phyloP scores from a whole-genome alignment of 2,113 vertebrate genomes.

The Fregetta grallaria region DNA sequence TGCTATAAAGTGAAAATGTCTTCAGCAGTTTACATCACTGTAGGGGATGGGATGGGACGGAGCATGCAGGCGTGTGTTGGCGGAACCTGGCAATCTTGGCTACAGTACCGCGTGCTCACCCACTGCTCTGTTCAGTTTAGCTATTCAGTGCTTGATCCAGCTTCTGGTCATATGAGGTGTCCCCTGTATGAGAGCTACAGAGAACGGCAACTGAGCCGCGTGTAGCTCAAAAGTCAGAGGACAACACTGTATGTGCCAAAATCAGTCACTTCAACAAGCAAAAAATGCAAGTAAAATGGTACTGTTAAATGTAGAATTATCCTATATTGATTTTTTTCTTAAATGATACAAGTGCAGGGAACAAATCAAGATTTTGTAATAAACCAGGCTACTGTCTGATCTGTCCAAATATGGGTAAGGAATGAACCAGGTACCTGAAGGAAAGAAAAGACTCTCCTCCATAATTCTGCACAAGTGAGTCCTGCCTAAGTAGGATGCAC shows the following conservation, averaged over 20 bases:
- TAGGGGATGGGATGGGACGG: not conserved
- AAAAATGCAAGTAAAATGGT: not conserved
- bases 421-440: not conserved
- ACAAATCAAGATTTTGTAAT: not conserved
- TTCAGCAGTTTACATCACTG: not conserved
- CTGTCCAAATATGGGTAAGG: not conserved
- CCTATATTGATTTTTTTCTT: not conserved
- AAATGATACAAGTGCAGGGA: not conserved
- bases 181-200: not conserved
- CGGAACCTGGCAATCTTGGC: not conserved
- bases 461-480: not conserved
- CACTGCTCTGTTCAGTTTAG: not conserved
- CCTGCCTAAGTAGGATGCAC: not conserved
- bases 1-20: not conserved
- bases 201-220: not conserved
- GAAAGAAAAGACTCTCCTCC: not conserved
- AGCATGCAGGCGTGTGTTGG: accelerated
- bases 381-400: not conserved
- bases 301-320: not conserved
- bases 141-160: not conserved
- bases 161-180: not conserved
- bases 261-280: not conserved
- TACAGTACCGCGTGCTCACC: not conserved
- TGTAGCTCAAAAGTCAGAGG: not conserved
- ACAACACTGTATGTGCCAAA: not conserved